Evolutionary conservation across 2,113 vertebrate species (phyloP).

Genomic region (Prochilodus magdalenae): DNA sequence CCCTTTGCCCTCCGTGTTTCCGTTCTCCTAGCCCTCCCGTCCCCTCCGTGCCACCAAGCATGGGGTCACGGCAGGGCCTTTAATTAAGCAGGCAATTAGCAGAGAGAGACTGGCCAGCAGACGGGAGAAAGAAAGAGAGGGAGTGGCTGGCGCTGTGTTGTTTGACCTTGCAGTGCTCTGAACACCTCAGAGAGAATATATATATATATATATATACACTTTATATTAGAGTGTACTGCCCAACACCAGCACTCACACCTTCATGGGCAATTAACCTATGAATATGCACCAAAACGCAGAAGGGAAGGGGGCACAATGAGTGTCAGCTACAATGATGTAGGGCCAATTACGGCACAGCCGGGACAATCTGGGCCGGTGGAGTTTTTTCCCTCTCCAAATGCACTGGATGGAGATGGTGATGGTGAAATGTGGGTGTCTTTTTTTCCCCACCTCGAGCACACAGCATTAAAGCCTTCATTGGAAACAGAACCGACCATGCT

Average conservation of each 20-base stretch:
- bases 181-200: constrained; percentile 37
- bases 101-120: constrained; percentile 18
- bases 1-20: constrained; percentile 38
- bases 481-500: not conserved
- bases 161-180: constrained; percentile 49
- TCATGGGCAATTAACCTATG: constrained; percentile 58
- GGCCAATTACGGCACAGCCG: not conserved
- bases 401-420: not conserved
- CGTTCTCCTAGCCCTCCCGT: constrained; percentile 46
- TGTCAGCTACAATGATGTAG: not conserved
- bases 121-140: constrained; percentile 21
- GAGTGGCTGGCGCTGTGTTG: constrained; percentile 35
- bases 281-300: constrained; percentile 30
- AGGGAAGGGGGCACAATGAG: constrained; percentile 8
- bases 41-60: constrained; percentile 38
- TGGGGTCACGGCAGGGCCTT: constrained; percentile 44
- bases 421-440: not conserved
- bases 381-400: not conserved
- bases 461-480: not conserved
- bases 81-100: constrained; percentile 56
- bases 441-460: not conserved
- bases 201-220: not conserved
- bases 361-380: not conserved
- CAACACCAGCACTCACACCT: constrained; percentile 32
- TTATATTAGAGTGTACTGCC: not conserved